Conservation (phyloP, 2,797 vertebrate genomes). For the Rhinophrynus dorsalis region DNA sequence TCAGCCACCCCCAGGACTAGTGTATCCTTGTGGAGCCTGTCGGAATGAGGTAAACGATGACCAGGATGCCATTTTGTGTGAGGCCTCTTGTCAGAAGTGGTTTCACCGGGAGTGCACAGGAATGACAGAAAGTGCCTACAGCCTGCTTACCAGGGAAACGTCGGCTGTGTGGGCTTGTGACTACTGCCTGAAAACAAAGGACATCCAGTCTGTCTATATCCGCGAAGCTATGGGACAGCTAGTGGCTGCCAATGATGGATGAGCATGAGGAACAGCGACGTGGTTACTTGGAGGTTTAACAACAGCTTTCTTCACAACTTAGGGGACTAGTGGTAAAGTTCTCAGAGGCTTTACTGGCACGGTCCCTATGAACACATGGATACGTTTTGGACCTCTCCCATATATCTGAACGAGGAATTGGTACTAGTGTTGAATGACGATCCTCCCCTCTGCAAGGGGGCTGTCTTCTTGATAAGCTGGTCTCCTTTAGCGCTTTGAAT, state of each 20-base stretch:
- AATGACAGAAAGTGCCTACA: slow-evolving; percentile 93
- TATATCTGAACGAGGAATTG: too few species aligned
- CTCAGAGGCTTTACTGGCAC: not conserved
- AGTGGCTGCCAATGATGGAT: slow-evolving; percentile 92
- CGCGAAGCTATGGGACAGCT: slow-evolving; percentile 93
- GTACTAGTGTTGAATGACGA: too few species aligned
- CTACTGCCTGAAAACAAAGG: slow-evolving; percentile 97
- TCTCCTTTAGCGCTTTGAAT: too few species aligned
- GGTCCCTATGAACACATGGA: not conserved
- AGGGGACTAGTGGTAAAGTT: too few species aligned
- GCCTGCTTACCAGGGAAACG: slow-evolving; percentile 91
- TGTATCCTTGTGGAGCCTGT: slow-evolving; percentile 88
- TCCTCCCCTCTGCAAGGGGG: not conserved
- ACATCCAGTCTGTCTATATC: slow-evolving; percentile 95
- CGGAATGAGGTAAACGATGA: slow-evolving; percentile 93
- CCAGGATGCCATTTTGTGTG: slow-evolving; percentile 95
- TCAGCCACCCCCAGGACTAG: slow-evolving; percentile 66
- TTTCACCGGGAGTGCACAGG: slow-evolving; percentile 97
- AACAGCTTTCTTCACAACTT: not conserved
- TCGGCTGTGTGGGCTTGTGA: slow-evolving; percentile 96
- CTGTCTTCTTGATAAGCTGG: too few species aligned
- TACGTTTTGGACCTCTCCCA: not conserved
- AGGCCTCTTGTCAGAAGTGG: slow-evolving; percentile 97
- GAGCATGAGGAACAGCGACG: slow-evolving; percentile 49
- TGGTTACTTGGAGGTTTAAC: not conserved